Percentiles rank a stretch among this genome's conserved stretches.
phyloP scores from a whole-genome alignment of 2,113 vertebrate species.

The Saccopteryx leptura region DNA sequence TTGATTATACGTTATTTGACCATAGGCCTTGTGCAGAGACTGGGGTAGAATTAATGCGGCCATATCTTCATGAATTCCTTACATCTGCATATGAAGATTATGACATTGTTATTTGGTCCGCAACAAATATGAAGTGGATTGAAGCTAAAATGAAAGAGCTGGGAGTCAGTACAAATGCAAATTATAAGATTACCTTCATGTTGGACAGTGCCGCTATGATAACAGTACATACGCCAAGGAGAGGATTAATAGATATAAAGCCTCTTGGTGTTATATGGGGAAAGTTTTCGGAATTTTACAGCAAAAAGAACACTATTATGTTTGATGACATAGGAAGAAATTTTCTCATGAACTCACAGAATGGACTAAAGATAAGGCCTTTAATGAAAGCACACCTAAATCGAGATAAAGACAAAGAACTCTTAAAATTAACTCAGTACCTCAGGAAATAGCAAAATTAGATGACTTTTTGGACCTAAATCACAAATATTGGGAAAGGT shows the following conservation, averaged over 20 bases:
- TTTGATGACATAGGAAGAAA: constrained; percentile 99
- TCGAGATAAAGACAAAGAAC: too few species aligned
- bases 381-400: too few species aligned
- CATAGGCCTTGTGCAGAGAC: constrained; percentile 99
- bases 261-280: constrained; percentile 99
- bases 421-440: neutral
- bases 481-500: constrained; percentile 97
- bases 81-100: constrained; percentile 99
- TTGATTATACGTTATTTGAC: constrained; percentile 99
- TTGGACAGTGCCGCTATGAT: constrained; percentile 99
- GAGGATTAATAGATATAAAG: constrained; percentile 98
- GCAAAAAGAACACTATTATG: constrained; percentile 99
- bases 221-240: constrained; percentile 97
- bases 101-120: constrained; percentile 99
- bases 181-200: constrained; percentile 99
- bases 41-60: constrained; percentile 98
- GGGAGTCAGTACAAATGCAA: constrained; percentile 97
- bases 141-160: constrained; percentile 99
- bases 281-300: constrained; percentile 98
- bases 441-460: neutral
- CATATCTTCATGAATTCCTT: constrained; percentile 98
- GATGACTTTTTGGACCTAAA: constrained; percentile 88
- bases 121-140: constrained; percentile 99
- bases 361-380: constrained; percentile 95
- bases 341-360: constrained; percentile 99